Conservation (phyloP, 1,140 invertebrate genomes). For the Pomacea maculata region DNA sequence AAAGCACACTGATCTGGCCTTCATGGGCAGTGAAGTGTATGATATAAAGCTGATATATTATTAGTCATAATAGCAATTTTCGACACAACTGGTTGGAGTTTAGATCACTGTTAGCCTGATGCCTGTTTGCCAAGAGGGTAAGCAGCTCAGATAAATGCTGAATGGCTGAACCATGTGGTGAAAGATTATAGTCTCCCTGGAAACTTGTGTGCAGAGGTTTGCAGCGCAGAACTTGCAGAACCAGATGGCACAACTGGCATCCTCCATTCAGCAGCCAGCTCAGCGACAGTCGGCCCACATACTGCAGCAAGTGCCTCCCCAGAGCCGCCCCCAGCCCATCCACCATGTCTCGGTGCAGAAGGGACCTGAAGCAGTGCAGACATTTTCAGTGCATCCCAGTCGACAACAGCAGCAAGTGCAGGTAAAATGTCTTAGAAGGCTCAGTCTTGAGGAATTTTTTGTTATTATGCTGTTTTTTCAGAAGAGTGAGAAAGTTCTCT, state of each 20-base stretch:
- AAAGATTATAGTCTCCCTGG: not conserved
- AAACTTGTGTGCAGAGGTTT: not conserved
- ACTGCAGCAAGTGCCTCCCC: constrained; percentile 14
- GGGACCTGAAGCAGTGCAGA: constrained; percentile 26
- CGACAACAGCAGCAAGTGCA: constrained; percentile 20
- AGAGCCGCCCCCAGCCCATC: constrained; percentile 21
- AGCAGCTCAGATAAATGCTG: too few relatives aligned
- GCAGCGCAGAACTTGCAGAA: constrained; percentile 22
- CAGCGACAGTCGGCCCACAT: not conserved
- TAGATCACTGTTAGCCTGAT: too few relatives aligned
- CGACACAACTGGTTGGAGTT: too few relatives aligned
- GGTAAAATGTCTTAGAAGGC: not conserved
- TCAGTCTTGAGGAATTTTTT: too few relatives aligned
- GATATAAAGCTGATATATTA: too few relatives aligned
- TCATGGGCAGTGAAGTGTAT: too few relatives aligned
- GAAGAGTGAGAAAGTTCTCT: too few relatives aligned
- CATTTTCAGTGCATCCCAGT: constrained; percentile 24
- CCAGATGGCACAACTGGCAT: constrained; percentile 18
- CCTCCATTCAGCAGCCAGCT: constrained; percentile 17
- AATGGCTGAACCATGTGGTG: too few relatives aligned
- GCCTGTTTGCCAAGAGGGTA: too few relatives aligned
- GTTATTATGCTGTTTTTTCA: too few relatives aligned
- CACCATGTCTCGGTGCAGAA: constrained; percentile 27
- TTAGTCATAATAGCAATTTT: too few relatives aligned
- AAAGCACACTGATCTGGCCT: too few relatives aligned